These are phyloP conservation scores for Drosophila suboccidentalis DNA, from an alignment of 2,888 invertebrate genomes.

Conservation along the genomic window DNA sequence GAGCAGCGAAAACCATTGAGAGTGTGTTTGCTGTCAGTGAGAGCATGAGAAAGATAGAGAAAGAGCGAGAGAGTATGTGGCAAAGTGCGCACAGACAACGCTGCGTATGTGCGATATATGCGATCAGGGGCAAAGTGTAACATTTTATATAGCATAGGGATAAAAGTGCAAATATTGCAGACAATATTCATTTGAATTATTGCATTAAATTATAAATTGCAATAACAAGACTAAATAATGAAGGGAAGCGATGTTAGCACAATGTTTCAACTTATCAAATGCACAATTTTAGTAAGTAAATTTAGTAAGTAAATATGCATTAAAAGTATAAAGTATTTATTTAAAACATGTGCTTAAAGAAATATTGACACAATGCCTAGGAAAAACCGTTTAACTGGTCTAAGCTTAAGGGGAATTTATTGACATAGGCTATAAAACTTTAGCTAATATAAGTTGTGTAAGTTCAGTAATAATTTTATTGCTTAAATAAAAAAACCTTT, in stretches of 20 bases:
- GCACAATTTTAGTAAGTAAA: neutral
- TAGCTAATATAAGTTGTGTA: neutral
- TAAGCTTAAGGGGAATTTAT: neutral
- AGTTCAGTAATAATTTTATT: no score
- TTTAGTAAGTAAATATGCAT: no score
- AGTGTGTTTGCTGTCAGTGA: slow-evolving; percentile 6
- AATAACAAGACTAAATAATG: neutral
- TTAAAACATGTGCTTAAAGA: no score
- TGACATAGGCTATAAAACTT: neutral
- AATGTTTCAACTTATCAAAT: no score
- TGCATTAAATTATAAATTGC: neutral
- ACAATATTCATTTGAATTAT: neutral
- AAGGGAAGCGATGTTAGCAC: no score
- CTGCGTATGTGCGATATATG: slow-evolving; percentile 59
- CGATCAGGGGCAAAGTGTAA: slow-evolving; percentile 21
- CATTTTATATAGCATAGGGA: neutral
- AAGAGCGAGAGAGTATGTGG: slow-evolving; percentile 1
- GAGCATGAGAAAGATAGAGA: slow-evolving; percentile 11
- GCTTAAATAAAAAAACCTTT: no score
- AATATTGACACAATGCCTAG: neutral
- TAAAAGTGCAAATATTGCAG: slow-evolving; percentile 1
- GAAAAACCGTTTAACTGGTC: neutral
- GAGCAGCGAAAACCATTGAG: slow-evolving; percentile 20
- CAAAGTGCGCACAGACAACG: slow-evolving; percentile 28
- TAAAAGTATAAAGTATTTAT: no score